These are phyloP conservation scores for Conus ventricosus DNA, from an alignment of 1,140 invertebrate genomes.

Conservation along the genomic window DNA sequence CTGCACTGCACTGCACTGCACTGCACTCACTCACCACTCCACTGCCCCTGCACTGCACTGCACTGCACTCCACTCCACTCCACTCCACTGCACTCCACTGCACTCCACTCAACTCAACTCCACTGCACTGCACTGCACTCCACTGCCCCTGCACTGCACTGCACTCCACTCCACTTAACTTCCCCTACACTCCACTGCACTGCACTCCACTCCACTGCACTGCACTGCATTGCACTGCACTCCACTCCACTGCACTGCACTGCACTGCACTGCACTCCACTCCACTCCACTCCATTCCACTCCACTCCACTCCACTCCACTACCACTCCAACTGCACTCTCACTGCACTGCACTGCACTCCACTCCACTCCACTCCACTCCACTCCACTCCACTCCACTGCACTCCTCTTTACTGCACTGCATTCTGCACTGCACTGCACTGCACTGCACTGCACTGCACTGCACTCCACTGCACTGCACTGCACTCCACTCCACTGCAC, in stretches of 20 bases:
- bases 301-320: conserved; percentile 32
- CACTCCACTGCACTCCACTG: conserved; percentile 40
- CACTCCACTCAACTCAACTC: neutral
- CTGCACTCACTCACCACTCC: conserved; percentile 38
- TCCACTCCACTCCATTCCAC: conserved; percentile 32
- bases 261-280: conserved; percentile 36
- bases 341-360: conserved; percentile 34
- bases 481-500: conserved; percentile 34
- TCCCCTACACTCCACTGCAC: too few species aligned
- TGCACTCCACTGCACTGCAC: conserved; percentile 42
- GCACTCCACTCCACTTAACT: too few species aligned
- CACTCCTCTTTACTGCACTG: conserved; percentile 29
- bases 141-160: conserved; percentile 21
- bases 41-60: conserved; percentile 38
- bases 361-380: conserved; percentile 20
- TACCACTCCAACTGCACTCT: conserved; percentile 36
- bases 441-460: conserved; percentile 39
- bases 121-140: conserved; percentile 30
- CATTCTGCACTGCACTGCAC: conserved; percentile 31
- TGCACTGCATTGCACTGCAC: conserved; percentile 33
- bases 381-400: conserved; percentile 36
- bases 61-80: conserved; percentile 38
- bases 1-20: conserved; percentile 34
- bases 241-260: conserved; percentile 29
- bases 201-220: conserved; percentile 30